These are phyloP conservation scores for Pseudoatta argentina DNA, from an alignment of 1,140 invertebrate genomes.

Conservation along the genomic window DNA sequence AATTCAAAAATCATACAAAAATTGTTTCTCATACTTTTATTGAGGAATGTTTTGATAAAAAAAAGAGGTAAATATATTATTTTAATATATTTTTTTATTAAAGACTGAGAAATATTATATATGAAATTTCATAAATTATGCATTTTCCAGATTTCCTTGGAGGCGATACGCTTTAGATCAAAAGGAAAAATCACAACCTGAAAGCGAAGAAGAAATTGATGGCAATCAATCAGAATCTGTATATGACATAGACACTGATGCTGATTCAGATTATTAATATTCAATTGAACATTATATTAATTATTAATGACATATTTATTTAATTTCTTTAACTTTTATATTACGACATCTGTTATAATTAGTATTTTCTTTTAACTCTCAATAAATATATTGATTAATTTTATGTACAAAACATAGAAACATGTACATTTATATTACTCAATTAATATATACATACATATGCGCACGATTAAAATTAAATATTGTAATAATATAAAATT, in stretches of 20 bases:
- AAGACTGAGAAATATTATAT: neutral
- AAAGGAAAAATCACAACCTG: slow-evolving; percentile 76
- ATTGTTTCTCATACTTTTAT: slow-evolving; percentile 83
- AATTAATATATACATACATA: neutral
- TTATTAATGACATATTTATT: no score
- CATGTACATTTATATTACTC: no score
- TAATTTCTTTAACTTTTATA: neutral
- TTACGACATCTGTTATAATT: neutral
- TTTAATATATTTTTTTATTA: neutral
- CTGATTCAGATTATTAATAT: slow-evolving; percentile 75
- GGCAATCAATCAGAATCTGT: slow-evolving; percentile 64
- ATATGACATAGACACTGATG: slow-evolving; percentile 82
- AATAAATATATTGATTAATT: neutral
- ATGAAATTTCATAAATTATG: neutral
- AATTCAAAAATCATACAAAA: slow-evolving; percentile 80
- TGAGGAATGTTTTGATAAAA: slow-evolving; percentile 82
- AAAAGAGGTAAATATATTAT: slow-evolving; percentile 75
- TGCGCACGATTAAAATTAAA: neutral
- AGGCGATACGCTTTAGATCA: slow-evolving; percentile 82
- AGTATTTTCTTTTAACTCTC: neutral
- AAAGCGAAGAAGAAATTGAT: slow-evolving; percentile 84
- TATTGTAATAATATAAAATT: no score
- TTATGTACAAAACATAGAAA: neutral
- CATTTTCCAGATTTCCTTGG: slow-evolving; percentile 81
- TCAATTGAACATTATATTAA: neutral